A percentile compares a stretch with the other conserved stretches of the same genome.
These are phyloP conservation scores for Ceratosolen solmsi DNA, from an alignment of 1,140 invertebrate genomes.

Conservation along the genomic window DNA sequence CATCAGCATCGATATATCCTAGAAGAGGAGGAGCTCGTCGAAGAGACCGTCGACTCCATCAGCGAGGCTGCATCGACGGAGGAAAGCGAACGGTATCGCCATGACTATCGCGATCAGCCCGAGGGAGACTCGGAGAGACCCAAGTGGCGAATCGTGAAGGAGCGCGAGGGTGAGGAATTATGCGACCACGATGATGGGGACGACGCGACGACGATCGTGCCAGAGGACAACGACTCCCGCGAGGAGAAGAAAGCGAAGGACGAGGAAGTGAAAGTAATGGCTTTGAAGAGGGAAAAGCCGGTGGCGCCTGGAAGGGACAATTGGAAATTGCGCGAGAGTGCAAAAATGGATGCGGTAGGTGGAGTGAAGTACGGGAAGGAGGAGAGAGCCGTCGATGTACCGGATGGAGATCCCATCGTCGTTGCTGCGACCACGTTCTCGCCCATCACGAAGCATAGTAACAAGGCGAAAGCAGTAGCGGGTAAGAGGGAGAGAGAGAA, in stretches of 20 bases:
- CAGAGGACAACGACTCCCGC: conserved; percentile 36
- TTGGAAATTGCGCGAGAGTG: conserved; percentile 22
- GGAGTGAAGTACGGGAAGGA: conserved; percentile 55
- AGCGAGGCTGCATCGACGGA: conserved; percentile 50
- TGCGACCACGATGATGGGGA: conserved; percentile 58
- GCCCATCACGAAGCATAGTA: neutral
- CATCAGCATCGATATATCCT: conserved; percentile 59
- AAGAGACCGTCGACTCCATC: conserved; percentile 58
- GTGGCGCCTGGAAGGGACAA: neutral
- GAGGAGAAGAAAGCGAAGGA: conserved; percentile 31
- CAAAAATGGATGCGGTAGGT: neutral
- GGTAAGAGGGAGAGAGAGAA: conserved; percentile 6
- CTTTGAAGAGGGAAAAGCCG: neutral
- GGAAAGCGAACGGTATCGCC: neutral
- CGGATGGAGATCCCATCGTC: conserved; percentile 49
- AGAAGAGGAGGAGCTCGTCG: conserved; percentile 63
- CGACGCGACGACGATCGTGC: conserved; percentile 56
- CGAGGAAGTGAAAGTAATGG: conserved; percentile 11
- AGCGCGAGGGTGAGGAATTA: conserved; percentile 51
- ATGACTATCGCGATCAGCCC: conserved; percentile 6
- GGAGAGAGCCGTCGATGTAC: conserved; percentile 60
- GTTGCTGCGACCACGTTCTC: conserved; percentile 15
- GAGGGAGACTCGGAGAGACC: neutral
- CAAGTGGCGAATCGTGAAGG: neutral
- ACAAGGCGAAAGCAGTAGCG: neutral